Conservation (phyloP, 2,888 invertebrate species). For the Oegoconia quadripuncta region DNA sequence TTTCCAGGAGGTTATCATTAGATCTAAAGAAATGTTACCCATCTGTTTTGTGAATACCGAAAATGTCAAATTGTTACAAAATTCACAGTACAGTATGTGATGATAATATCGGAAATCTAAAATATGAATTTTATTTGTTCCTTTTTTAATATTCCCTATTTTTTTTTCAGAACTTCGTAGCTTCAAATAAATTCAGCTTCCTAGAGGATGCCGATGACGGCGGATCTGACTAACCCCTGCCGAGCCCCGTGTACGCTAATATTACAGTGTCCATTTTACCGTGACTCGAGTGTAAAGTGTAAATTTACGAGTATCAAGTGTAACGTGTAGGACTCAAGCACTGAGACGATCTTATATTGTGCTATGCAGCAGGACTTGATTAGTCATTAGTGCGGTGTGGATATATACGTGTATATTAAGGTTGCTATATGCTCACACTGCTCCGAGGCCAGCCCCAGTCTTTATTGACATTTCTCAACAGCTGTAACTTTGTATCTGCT, state of each 20-base stretch:
- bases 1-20: too few species aligned
- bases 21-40: too few species aligned
- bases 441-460: conserved; percentile 67
- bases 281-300: conserved; percentile 70
- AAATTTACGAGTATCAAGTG: conserved; percentile 69
- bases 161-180: conserved; percentile 85
- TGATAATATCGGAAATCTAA: too few species aligned
- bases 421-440: conserved; percentile 58
- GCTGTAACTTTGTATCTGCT: conserved; percentile 10
- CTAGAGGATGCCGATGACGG: conserved; percentile 83
- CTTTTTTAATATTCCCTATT: too few species aligned
- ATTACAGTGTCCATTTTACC: conserved; percentile 50
- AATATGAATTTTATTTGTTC: too few species aligned
- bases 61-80: too few species aligned
- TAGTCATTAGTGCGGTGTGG: conserved; percentile 63
- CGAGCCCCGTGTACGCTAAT: conserved; percentile 34
- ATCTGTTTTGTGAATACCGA: too few species aligned
- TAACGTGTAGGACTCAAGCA: conserved; percentile 52
- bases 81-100: too few species aligned
- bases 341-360: conserved; percentile 58
- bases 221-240: conserved; percentile 58
- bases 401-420: conserved; percentile 52
- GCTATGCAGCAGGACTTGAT: conserved; percentile 63
- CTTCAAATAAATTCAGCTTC: conserved; percentile 88
- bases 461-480: conserved; percentile 32